Evolutionary conservation across 2,113 vertebrate species (phyloP), one percentile per base, ranked within the genome.

Genomic region (Nansenia antarctica): DNA sequence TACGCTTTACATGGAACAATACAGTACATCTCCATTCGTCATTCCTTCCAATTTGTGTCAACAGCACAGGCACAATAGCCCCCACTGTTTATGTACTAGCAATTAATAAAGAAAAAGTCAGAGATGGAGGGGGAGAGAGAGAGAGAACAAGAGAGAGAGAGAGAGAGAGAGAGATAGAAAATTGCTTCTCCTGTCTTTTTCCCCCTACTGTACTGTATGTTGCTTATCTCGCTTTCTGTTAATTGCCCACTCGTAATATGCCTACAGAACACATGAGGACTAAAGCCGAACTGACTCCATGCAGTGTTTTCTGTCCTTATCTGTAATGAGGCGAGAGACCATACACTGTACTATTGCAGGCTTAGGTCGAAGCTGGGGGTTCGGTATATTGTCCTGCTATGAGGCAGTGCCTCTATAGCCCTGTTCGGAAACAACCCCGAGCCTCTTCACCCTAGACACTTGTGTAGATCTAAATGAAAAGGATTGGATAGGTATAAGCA

Each of bases 31-130:
- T 82, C 77, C 78, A 69, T 86, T 83, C 79, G 78, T 82, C 73
- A 80, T 54, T 66, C 70, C 57, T 76, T 84, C 73, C 82, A 74
- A 83, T 80, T 87, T 85, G 68, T 85, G 80, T 81, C 82, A 86
- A 83, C 72, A 83, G 72, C 68, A 29, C 45, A 67, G 69, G 18
- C 64, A 81, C 77, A 87, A 84, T 80, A 49, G 66, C 66, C 73
- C 74, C 71, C 72, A 15, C 54, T 84, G 77, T 85, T 89, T 84
- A 73, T 75, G 70, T 62, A 71, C 69, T 60, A 49, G 70, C 62
- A 80, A 82, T 83, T 79, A n/a, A n/a, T 78, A 75, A 79, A 11
- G 39, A 68, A 73, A 79, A 76, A 69, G 53, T 26, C 35, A 72
- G 68, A 54, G 61, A 81, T 78, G 79, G 76, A n/a, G n/a, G n/a